These are phyloP conservation scores for Plutella xylostella DNA, from an alignment of 2,888 invertebrate genomes.

Conservation along the genomic window DNA sequence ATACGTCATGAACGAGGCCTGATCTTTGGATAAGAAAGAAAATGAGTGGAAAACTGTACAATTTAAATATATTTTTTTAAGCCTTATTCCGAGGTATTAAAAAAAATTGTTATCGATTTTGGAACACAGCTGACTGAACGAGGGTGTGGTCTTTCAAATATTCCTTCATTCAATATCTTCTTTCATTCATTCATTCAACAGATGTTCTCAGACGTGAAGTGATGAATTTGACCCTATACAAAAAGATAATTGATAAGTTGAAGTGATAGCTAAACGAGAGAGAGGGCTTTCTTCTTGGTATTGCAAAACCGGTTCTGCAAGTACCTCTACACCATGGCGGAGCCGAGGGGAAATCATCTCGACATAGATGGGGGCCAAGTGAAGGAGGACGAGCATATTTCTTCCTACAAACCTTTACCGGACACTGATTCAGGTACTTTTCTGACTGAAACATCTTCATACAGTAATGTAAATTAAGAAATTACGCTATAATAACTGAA, in stretches of 20 bases:
- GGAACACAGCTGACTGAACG: no score
- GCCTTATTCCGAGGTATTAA: no score
- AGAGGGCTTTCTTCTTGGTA: constrained; percentile 26
- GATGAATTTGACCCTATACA: constrained; percentile 13
- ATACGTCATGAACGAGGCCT: no score
- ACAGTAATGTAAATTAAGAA: no score
- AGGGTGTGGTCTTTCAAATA: neutral
- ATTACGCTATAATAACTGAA: no score
- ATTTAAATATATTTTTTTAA: neutral
- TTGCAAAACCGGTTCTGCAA: constrained; percentile 32
- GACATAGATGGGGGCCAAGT: constrained; percentile 56
- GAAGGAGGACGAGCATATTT: constrained; percentile 60
- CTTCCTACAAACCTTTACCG: constrained; percentile 68
- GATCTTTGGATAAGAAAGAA: no score
- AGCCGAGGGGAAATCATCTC: constrained; percentile 53
- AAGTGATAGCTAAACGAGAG: constrained; percentile 28
- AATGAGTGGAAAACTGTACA: no score
- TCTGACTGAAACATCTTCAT: neutral
- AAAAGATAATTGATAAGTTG: constrained; percentile 24
- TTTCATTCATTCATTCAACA: constrained; percentile 18
- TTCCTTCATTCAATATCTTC: neutral
- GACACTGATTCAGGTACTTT: constrained; percentile 33
- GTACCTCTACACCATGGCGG: constrained; percentile 39
- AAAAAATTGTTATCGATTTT: no score
- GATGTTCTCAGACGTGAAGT: constrained; percentile 15